Base-by-base conservation (phyloP, 2,888 invertebrate species). In the Muscina levida region DNA sequence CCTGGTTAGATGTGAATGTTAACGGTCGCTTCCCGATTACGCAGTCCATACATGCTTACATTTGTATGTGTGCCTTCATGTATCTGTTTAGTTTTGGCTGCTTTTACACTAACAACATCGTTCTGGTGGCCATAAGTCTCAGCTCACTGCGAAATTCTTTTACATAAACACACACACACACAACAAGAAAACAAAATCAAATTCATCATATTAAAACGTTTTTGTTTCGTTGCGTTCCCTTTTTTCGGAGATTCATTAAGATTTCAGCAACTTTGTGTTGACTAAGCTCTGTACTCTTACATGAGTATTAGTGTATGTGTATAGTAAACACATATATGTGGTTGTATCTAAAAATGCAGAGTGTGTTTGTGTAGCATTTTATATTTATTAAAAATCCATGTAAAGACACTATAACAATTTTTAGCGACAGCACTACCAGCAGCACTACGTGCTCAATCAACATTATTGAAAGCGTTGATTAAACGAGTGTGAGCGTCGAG, bases 381-480 rank as follows among this genome's bases (percentile, higher is more conserved):
- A 74, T 77, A 77, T 81, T 77, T 77, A 77, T 74, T 77, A 74
- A 71, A 74, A 80, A 66, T 77, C 51, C 59, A 66, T 73, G 70
- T 73, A 70, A 22, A 56, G 53, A 51, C 11, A 56, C 70, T 51
- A 51, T 48, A 74, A 71, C 17, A 67, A 67, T 53, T 72, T 72
- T 75, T 48, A 59, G 77, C 56, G 75, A 78, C 72, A 75, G 48
- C 62, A 46, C 24, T n/a, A n/a, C n/a, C n/a, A n/a, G n/a, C 44
- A 22, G 22, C 13, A 26, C 46, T 51, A 82, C 81, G 81, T 82
- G 81, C 68, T 72, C 81, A 82, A 82, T 82, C 81, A 78, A 75
- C 42, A 19, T 68, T 82, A 82, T 82, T 68, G 68, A 77, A 75
- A 22, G 72, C 72, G 72, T 75, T 75, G 74, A 77, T 81, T 77